Base-by-base conservation (phyloP, 1,140 invertebrate species). In the Neuroterus valhalla region DNA sequence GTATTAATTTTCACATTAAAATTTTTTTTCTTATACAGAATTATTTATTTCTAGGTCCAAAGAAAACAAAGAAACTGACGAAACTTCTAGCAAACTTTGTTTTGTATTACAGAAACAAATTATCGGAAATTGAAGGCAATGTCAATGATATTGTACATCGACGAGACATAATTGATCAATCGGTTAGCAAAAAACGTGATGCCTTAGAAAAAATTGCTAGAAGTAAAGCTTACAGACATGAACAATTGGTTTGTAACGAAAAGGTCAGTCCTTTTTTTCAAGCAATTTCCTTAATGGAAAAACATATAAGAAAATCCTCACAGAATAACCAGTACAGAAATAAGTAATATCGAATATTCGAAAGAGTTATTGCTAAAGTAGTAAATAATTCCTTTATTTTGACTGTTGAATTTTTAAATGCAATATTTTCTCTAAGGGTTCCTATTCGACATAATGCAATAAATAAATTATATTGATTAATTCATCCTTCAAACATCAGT, bases 31-130 rank as follows among this genome's bases (percentile, higher is more conserved):
- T 45, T 45, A 5, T 45, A 3, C 31, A 31, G 2, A 62, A 31
- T 15, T 26, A 26, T 31, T 26, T 26, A 1, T 62, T 62, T 62
- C 2, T 3, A 38, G 23, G 23, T 62, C 3, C 52, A 31, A 62
- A 38, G 31, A 62, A n/a, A 31, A 26, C 55, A 1, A 11, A 31
- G 14, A 62, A 62, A 38, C 14, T 23, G 55, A 26, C 0, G 0
- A 62, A 38, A 6, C 31, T 62, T 62, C 14, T 62, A n/a, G 55
- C 26, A 3, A 62, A 62, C 31, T 62, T 62, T 38, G 12, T 62
- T 6, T n/a, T 62, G 6, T 62, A 62, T 26, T 31, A n/a, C 31
- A 15, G 21, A 31, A 62, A 31, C 26, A 62, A 62, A 62, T 26
- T 62, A 1, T 5, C 6, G 1, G 23, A 62, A 31, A 26, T 62